These are phyloP conservation scores for Intellagama lesueurii DNA, from an alignment of 2,797 vertebrate species.

Conservation along the genomic window DNA sequence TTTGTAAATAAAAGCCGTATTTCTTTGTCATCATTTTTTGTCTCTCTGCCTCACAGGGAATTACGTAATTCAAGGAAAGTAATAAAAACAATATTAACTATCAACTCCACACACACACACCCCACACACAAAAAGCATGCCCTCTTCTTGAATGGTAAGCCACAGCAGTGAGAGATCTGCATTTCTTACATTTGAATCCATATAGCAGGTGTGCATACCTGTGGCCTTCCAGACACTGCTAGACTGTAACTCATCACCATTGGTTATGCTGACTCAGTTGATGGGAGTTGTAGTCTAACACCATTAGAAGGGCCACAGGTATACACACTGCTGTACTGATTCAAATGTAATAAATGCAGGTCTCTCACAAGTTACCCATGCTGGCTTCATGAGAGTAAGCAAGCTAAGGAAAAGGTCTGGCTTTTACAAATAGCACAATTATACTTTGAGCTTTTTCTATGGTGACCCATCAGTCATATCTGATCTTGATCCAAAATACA, in stretches of 20 bases:
- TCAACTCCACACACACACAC: too few relatives aligned
- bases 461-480: background rate
- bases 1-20: background rate
- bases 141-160: constrained; percentile 1
- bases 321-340: background rate
- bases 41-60: background rate
- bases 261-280: background rate
- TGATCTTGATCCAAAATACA: background rate
- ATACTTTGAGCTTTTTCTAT: background rate
- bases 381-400: background rate
- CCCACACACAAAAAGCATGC: background rate
- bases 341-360: too few relatives aligned
- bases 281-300: background rate
- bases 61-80: background rate
- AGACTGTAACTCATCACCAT: background rate
- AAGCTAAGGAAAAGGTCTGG: background rate
- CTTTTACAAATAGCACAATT: too few relatives aligned
- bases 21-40: too few relatives aligned
- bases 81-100: background rate
- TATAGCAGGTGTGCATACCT: background rate
- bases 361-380: too few relatives aligned
- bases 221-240: background rate
- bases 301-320: background rate
- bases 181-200: background rate
- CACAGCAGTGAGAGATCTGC: too few relatives aligned